Conservation (phyloP, 2,797 vertebrate species). For the Lophura swinhoii region DNA sequence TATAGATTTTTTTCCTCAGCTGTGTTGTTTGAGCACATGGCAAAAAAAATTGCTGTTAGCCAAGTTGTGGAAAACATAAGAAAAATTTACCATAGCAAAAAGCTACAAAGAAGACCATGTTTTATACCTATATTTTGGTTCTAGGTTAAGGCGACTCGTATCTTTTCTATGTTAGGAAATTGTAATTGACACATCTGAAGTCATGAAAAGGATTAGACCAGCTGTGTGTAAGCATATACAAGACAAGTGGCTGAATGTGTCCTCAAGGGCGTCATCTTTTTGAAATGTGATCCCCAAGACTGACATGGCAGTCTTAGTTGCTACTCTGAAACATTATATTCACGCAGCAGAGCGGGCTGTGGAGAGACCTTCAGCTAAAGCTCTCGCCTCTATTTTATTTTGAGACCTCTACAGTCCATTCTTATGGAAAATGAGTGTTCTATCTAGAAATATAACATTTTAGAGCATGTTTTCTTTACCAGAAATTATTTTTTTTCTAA, state of each 20-base stretch:
- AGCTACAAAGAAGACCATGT: not conserved
- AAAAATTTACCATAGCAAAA: not conserved
- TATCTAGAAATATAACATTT: not conserved
- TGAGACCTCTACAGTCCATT: not conserved
- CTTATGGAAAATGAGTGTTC: accelerated
- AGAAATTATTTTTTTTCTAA: not conserved
- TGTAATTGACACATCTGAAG: slow-evolving; percentile 55
- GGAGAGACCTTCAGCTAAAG: not conserved
- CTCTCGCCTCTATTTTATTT: slow-evolving; percentile 25
- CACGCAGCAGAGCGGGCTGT: slow-evolving; percentile 30
- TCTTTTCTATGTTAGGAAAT: slow-evolving; percentile 12
- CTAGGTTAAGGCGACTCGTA: not conserved
- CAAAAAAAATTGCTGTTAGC: not conserved
- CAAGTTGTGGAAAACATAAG: not conserved
- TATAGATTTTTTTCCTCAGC: not conserved
- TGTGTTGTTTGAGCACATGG: not conserved
- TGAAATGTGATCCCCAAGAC: slow-evolving; percentile 68
- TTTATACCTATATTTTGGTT: not conserved
- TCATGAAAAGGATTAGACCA: slow-evolving; percentile 63
- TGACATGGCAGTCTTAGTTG: slow-evolving; percentile 68
- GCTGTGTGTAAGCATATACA: slow-evolving; percentile 70
- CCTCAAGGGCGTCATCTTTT: slow-evolving; percentile 71
- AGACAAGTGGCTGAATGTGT: slow-evolving; percentile 69
- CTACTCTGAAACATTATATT: slow-evolving; percentile 61
- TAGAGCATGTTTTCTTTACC: not conserved